Base-by-base conservation (phyloP, 2,797 vertebrate genomes). In the Tenualosa thibaudeaui region DNA sequence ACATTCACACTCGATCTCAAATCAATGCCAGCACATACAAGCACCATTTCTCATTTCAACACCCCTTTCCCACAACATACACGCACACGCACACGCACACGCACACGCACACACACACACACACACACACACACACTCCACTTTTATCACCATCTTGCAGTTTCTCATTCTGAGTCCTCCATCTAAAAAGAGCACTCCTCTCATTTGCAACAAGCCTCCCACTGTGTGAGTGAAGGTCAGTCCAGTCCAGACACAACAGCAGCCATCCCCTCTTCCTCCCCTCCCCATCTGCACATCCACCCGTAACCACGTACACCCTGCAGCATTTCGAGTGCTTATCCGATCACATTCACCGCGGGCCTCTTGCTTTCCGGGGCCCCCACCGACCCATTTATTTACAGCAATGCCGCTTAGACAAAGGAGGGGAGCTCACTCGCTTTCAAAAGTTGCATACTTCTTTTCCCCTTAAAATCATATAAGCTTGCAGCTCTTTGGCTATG, bases 171-270 rank as follows among this genome's bases (percentile, higher is more conserved):
- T 50, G 12, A 53, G 53, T 83, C 17, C 84, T 86, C 51, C 81
- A 82, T 86, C 82, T 82, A 54, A 85, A 82, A 85, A 82, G 40
- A 62, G 78, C 75, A 60, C 71, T 85, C 83, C 82, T 82, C 56
- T 89, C 46, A 86, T 86, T 83, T 85, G 81, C 84, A 37, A 81
- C 37, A 43, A 46, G 62, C 54, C 85, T 88, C 86, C 86, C 53
- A 85, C 84, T 85, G 87, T 58, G 88, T 75, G 81, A 85, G 85
- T 89, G 89, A 92, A 91, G 91, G 89, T 89, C 91, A 92, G 83
- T 53, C n/a, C 78, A 81, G 86, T 56, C 43, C 86, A 87, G 54
- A 85, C 71, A 62, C 81, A 82, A 82, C 43, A 65, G 22, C 81
- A 43, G 17, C 50, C 83, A 46, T 49, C 84, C 68, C 37, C 53